Percentiles rank a stretch among this genome's conserved stretches.
Conservation (phyloP, 2,888 invertebrate species). For the Campopleginae sp. region DNA sequence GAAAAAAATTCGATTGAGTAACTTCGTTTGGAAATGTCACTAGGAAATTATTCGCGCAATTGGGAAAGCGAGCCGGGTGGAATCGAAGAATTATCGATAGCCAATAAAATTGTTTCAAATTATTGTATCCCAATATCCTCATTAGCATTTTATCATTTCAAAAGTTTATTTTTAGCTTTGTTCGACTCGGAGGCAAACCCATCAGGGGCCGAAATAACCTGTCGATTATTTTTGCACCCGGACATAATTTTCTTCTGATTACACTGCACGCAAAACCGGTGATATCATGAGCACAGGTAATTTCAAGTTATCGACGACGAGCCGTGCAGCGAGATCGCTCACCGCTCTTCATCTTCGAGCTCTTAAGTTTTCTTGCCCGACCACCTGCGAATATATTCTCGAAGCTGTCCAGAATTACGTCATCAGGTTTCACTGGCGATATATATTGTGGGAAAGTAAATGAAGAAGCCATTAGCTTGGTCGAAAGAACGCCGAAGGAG, state of each 20-base stretch:
- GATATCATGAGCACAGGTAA: not conserved
- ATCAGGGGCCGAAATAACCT: not conserved
- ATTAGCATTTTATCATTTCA: not conserved
- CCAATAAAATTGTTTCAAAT: not conserved
- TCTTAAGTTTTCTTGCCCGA: slow-evolving; percentile 32
- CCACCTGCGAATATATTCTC: slow-evolving; percentile 49
- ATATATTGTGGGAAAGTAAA: slow-evolving; percentile 10
- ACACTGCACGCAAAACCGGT: slow-evolving; percentile 26
- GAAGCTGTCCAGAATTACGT: slow-evolving; percentile 36
- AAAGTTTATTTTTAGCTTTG: not conserved
- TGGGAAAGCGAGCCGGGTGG: not conserved
- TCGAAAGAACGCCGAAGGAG: not conserved
- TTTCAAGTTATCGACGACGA: slow-evolving; percentile 12
- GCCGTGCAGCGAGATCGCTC: slow-evolving; percentile 26
- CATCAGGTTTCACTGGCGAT: slow-evolving; percentile 28
- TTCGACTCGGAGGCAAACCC: not conserved
- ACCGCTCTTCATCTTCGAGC: slow-evolving; percentile 39
- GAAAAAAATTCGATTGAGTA: not conserved
- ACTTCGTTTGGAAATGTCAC: not conserved
- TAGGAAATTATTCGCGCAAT: slow-evolving; percentile 17
- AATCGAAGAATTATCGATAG: slow-evolving; percentile 3
- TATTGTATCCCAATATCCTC: not conserved
- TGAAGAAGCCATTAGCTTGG: slow-evolving; percentile 33
- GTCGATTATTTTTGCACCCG: not conserved
- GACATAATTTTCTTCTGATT: not conserved